phyloP scores from a whole-genome alignment of 2,888 invertebrate genomes.

The Linnaemya tessellans region DNA sequence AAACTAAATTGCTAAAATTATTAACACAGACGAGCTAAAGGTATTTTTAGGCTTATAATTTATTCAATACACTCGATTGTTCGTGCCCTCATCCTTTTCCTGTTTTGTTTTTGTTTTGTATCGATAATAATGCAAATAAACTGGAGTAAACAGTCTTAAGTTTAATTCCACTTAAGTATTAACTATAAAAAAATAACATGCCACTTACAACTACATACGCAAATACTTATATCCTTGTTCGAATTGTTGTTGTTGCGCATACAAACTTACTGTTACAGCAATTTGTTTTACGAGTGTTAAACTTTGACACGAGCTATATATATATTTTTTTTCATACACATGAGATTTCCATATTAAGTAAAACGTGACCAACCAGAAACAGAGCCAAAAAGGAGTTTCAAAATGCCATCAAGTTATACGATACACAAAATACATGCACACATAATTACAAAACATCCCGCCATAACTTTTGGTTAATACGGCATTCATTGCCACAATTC shows the following conservation, averaged over 20 bases:
- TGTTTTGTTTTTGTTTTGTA: not conserved
- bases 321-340: slow-evolving; percentile 41
- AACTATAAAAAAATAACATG: slow-evolving; percentile 34
- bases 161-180: slow-evolving; percentile 47
- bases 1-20: too few species aligned
- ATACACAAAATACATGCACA: too few species aligned
- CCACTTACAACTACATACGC: slow-evolving; percentile 18
- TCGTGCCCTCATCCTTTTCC: not conserved
- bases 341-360: slow-evolving; percentile 63
- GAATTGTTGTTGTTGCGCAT: slow-evolving; percentile 8
- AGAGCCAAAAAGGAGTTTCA: not conserved
- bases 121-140: slow-evolving; percentile 27
- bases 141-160: slow-evolving; percentile 41
- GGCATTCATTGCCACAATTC: not conserved
- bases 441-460: slow-evolving; percentile 26
- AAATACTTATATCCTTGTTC: slow-evolving; percentile 22
- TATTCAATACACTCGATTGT: not conserved
- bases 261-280: slow-evolving; percentile 56
- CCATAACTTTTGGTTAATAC: slow-evolving; percentile 47
- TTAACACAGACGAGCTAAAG: too few species aligned
- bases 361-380: slow-evolving; percentile 58
- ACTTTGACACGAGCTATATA: slow-evolving; percentile 61
- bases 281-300: slow-evolving; percentile 65
- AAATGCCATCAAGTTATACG: not conserved
- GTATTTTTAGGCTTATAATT: slow-evolving; percentile 2